Percentiles rank a stretch among this genome's conserved stretches.
Evolutionary conservation across 1,140 invertebrate genomes (phyloP).

Genomic region (Aphaenogaster rudis): DNA sequence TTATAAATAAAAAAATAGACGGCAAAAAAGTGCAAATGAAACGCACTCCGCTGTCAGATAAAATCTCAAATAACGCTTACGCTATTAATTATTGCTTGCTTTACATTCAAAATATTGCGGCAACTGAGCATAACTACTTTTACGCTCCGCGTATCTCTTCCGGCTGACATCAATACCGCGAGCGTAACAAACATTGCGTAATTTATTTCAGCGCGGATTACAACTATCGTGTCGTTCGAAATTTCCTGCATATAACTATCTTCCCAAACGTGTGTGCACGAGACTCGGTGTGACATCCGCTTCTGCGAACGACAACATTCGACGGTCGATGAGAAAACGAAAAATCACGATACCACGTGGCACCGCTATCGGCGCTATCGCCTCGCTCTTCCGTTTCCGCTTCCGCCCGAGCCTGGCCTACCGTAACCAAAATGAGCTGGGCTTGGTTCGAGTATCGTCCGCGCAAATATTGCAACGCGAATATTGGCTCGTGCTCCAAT

Average conservation of each 20-base stretch:
- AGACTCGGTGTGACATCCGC: not conserved
- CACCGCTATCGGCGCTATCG: constrained; percentile 32
- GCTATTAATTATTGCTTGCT: not conserved
- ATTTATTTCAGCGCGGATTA: constrained; percentile 31
- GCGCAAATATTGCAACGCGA: not conserved
- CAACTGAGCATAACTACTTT: not conserved
- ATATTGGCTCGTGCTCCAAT: not conserved
- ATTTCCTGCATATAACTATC: constrained; percentile 7
- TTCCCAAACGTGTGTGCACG: not conserved
- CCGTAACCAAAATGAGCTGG: constrained; percentile 6
- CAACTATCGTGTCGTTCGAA: not conserved
- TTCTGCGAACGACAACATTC: constrained; percentile 10
- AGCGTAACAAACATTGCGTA: constrained; percentile 17
- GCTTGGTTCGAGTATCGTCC: not conserved
- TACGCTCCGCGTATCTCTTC: not conserved
- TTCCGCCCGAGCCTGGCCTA: constrained; percentile 44
- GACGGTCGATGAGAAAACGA: constrained; percentile 10
- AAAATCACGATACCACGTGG: constrained; percentile 59
- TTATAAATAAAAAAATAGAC: not conserved
- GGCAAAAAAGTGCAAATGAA: not conserved
- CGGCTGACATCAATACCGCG: not conserved
- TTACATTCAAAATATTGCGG: not conserved
- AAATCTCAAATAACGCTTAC: not conserved
- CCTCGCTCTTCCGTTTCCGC: constrained; percentile 48
- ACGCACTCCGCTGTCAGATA: not conserved